Conservation (phyloP, 2,888 invertebrate genomes). For the Napeogenes sylphis region DNA sequence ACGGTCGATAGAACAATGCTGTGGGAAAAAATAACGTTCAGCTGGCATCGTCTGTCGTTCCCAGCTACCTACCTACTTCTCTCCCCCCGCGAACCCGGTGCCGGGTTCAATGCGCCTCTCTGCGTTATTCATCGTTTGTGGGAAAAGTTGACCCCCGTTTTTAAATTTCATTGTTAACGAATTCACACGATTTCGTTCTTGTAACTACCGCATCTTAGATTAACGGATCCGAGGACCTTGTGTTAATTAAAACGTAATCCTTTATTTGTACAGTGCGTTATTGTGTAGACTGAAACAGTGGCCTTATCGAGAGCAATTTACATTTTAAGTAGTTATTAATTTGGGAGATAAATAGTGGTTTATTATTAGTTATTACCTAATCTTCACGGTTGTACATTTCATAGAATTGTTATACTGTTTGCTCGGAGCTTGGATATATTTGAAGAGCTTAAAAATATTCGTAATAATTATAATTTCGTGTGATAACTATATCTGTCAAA, state of each 20-base stretch:
- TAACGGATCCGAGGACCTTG: slow-evolving; percentile 31
- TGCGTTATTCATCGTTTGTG: slow-evolving; percentile 77
- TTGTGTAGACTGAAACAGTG: slow-evolving; percentile 19
- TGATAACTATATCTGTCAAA: slow-evolving; percentile 55
- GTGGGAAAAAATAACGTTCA: slow-evolving; percentile 80
- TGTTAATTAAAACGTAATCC: slow-evolving; percentile 8
- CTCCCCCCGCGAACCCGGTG: slow-evolving; percentile 71
- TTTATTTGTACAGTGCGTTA: not conserved
- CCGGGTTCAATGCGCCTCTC: slow-evolving; percentile 77
- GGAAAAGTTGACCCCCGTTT: slow-evolving; percentile 77
- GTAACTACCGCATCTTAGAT: slow-evolving; percentile 62
- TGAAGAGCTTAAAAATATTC: slow-evolving; percentile 63
- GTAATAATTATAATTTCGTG: slow-evolving; percentile 66
- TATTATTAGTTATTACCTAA: no score
- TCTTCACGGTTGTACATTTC: not conserved
- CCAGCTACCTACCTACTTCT: slow-evolving; percentile 73
- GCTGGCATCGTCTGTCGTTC: slow-evolving; percentile 76
- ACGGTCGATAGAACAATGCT: slow-evolving; percentile 78
- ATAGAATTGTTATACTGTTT: slow-evolving; percentile 64
- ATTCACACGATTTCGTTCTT: slow-evolving; percentile 70
- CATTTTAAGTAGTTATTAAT: not conserved
- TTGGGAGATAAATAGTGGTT: no score
- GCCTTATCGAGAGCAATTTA: slow-evolving; percentile 5
- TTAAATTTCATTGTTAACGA: slow-evolving; percentile 74
- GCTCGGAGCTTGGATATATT: slow-evolving; percentile 66